phyloP scores from a whole-genome alignment of 1,140 invertebrate species.

The Leptinotarsa undecemlineata region DNA sequence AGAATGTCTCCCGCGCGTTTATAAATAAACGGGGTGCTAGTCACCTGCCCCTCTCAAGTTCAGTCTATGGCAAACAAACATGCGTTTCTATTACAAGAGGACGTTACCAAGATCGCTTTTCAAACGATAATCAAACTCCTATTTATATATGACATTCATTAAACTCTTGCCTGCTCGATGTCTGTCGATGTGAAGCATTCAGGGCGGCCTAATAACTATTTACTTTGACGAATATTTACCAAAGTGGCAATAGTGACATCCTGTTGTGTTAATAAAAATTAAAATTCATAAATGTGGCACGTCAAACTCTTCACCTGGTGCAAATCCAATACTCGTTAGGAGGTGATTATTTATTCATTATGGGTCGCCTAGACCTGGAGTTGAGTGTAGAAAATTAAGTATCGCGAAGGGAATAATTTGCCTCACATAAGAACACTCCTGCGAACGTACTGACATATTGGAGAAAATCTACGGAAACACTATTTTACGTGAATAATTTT shows the following conservation, averaged over 20 bases:
- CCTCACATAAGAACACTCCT: no score
- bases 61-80: slow-evolving; percentile 48
- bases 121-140: slow-evolving; percentile 40
- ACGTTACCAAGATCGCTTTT: slow-evolving; percentile 33
- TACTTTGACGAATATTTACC: slow-evolving; percentile 34
- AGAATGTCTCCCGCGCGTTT: slow-evolving; percentile 50
- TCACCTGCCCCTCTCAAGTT: slow-evolving; percentile 48
- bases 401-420: no score
- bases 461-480: no score
- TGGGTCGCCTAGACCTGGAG: no score
- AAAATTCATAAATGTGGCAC: slow-evolving; percentile 11
- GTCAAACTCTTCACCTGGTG: slow-evolving; percentile 6
- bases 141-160: slow-evolving; percentile 45
- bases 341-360: not conserved
- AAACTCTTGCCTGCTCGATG: slow-evolving; percentile 37
- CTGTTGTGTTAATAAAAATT: slow-evolving; percentile 34
- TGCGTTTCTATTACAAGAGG: slow-evolving; percentile 40
- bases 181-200: slow-evolving; percentile 30
- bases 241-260: slow-evolving; percentile 29
- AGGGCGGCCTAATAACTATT: slow-evolving; percentile 30
- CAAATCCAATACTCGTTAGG: not conserved
- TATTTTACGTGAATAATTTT: no score
- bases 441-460: no score
- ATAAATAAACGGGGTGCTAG: slow-evolving; percentile 52
- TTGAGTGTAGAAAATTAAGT: no score